Evolutionary conservation across 2,797 vertebrate species (phyloP).

Genomic region (Leptatherina wallacei): DNA sequence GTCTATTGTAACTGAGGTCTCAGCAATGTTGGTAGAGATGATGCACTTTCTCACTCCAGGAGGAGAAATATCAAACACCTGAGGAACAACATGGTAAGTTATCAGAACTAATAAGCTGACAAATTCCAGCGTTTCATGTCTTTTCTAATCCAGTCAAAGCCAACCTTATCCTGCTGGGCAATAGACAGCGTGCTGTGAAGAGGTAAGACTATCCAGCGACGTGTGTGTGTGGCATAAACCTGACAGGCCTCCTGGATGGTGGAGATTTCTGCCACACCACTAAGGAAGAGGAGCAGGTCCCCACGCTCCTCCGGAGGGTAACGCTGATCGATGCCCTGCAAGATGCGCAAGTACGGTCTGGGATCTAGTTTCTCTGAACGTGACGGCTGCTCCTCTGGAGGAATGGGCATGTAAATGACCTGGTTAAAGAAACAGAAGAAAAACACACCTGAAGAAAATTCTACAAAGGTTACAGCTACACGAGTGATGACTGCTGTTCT

Average conservation of each 20-base stretch:
- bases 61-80: constrained; percentile 93
- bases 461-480: neutral
- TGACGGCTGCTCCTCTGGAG: constrained; percentile 81
- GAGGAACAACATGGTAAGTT: neutral
- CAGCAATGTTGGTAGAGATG: constrained; percentile 93
- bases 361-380: constrained; percentile 89
- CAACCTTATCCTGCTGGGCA: constrained; percentile 90
- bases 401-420: constrained; percentile 91
- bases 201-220: constrained; percentile 90
- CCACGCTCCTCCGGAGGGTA: constrained; percentile 90
- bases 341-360: constrained; percentile 88
- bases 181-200: constrained; percentile 92
- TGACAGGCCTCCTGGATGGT: constrained; percentile 88
- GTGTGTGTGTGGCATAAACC: constrained; percentile 86
- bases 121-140: neutral
- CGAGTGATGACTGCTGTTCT: neutral
- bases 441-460: neutral
- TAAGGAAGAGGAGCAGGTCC: constrained; percentile 92
- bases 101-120: constrained; percentile 2
- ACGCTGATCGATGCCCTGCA: constrained; percentile 91
- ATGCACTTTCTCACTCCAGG: constrained; percentile 93
- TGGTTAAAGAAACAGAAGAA: constrained; percentile 45
- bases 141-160: neutral
- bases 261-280: constrained; percentile 90
- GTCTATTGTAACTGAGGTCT: constrained; percentile 95